Base-by-base conservation (phyloP, 2,888 invertebrate species). In the Drosophila merina region DNA sequence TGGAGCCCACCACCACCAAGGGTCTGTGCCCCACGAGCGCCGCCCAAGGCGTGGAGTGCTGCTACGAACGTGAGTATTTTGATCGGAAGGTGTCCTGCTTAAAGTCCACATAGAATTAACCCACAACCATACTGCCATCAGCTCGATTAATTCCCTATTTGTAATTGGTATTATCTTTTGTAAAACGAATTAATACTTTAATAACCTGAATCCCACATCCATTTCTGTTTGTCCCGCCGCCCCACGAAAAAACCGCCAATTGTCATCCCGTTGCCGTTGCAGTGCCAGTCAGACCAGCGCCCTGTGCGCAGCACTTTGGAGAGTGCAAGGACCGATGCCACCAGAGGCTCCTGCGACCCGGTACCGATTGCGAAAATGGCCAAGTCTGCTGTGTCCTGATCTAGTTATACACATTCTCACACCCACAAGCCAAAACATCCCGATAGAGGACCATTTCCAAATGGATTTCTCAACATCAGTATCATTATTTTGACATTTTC, bases 221-320 rank as follows among this genome's bases (percentile, higher is more conserved):
- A 38, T 45, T 64, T 28, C 36, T 33, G 36, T 69, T 14, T 51
- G 51, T 59, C 62, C 45, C 42, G 38, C 44, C 52, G 28, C 28
- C 38, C 57, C 64, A 36, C 67, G 33, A 67, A 67, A 67, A 67
- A 60, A 67, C 36, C 47, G 28, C 51, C 47, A 55, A 55, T 31
- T 66, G 26, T 45, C 51, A 49, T 60, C 63, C 49, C 60, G 56
- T 55, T 44, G 45, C 57, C 55, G 38, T 69, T 81, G 49, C 77
- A 92, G 91, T 91, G 76, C 89, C 89, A 40, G 74, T 88, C 30
- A 90, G 88, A 74, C 88, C 90, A 81, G 91, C 89, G 51, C 90
- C 90, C 25, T 91, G 91, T 52, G 42, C 42, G 1, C 79, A 91
- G 71, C 90, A 91, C 70, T 56, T 83, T 75, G 91, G 91, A 42